Evolutionary conservation across 2,113 vertebrate species (phyloP).

Genomic region (Oncorhynchus keta): DNA sequence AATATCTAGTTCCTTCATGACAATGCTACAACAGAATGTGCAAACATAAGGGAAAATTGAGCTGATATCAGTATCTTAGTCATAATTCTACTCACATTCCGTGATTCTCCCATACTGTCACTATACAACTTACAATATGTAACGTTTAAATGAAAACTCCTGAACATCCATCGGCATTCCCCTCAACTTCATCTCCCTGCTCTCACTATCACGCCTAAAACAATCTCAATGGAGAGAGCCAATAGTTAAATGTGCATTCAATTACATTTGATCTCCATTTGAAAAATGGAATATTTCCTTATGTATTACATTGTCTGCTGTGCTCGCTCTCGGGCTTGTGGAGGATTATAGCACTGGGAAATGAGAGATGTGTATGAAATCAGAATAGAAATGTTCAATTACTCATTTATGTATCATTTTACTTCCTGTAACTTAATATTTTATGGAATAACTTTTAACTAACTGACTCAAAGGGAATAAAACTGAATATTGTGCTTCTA

Average conservation of each 20-base stretch:
- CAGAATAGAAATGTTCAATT: neutral
- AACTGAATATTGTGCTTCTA: neutral
- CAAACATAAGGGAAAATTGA: slow-evolving; percentile 26
- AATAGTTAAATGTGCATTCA: neutral
- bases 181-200: neutral
- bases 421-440: neutral
- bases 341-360: slow-evolving; percentile 1
- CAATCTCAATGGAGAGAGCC: neutral
- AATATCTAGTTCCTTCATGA: slow-evolving; percentile 45
- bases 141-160: neutral
- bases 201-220: neutral
- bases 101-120: slow-evolving; percentile 35
- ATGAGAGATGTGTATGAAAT: neutral
- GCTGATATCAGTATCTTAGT: slow-evolving; percentile 35
- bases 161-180: neutral
- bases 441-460: slow-evolving; percentile 20
- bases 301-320: slow-evolving; percentile 7
- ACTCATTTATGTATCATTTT: neutral
- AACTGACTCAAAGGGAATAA: slow-evolving; percentile 10
- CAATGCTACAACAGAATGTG: slow-evolving; percentile 36
- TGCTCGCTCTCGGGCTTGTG: neutral
- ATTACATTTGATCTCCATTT: slow-evolving; percentile 10
- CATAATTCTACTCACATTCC: slow-evolving; percentile 19
- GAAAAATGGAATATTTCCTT: neutral
- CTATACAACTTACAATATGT: neutral